Evolutionary conservation across 2,113 vertebrate species (phyloP).

Genomic region (Aspiorhynchus laticeps): DNA sequence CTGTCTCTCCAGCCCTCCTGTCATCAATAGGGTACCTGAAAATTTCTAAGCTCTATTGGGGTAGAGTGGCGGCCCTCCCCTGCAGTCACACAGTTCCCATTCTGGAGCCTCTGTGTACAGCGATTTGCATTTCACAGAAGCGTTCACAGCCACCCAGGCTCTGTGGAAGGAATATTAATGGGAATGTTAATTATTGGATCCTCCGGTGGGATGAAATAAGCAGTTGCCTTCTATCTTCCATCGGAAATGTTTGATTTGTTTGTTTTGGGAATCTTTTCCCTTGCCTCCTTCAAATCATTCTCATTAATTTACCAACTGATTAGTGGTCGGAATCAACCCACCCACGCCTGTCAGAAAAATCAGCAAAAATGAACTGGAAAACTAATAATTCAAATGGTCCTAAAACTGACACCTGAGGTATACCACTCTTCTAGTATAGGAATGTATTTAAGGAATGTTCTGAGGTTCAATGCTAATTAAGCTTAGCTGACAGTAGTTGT

Average conservation of each 20-base stretch:
- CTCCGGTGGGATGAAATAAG: constrained; percentile 63
- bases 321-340: not conserved
- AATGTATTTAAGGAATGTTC: not conserved
- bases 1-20: constrained; percentile 15
- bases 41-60: not conserved
- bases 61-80: constrained; percentile 59
- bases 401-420: not conserved
- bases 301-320: not conserved
- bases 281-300: not conserved
- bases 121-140: constrained; percentile 77
- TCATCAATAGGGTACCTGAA: constrained; percentile 17
- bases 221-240: constrained; percentile 57
- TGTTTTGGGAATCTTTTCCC: not conserved
- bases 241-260: constrained; percentile 15
- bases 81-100: constrained; percentile 65
- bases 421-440: not conserved
- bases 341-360: not conserved
- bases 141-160: constrained; percentile 68
- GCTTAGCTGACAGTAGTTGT: not conserved
- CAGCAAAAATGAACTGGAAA: not conserved
- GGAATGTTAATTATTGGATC: constrained; percentile 71
- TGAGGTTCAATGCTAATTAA: not conserved
- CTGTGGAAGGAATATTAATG: constrained; percentile 75
- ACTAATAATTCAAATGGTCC: not conserved
- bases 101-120: constrained; percentile 62